Evolutionary conservation across 1,140 invertebrate genomes (phyloP).

Genomic region (Helicoverpa zea): DNA sequence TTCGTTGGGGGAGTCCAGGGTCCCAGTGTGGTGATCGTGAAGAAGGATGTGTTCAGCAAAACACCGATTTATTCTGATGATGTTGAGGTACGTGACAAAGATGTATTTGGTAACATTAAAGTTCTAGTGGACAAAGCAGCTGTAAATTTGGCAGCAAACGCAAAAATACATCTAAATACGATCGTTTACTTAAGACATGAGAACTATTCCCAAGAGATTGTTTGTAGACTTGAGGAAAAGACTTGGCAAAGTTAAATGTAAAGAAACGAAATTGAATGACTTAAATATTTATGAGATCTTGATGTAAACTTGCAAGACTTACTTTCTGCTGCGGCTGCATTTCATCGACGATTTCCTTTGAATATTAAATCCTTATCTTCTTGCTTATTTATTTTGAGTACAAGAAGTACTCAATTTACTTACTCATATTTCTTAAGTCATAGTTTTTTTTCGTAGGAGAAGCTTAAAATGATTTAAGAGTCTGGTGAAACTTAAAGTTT

Average conservation of each 20-base stretch:
- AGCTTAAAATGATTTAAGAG: too few relatives aligned
- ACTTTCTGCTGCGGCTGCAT: not conserved
- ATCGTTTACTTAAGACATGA: too few relatives aligned
- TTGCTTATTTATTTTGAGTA: not conserved
- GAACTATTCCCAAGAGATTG: too few relatives aligned
- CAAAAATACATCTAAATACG: not conserved
- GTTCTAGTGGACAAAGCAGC: not conserved
- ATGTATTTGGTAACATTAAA: too few relatives aligned
- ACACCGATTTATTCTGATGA: constrained; percentile 78
- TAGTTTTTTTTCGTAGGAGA: too few relatives aligned
- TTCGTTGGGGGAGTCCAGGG: constrained; percentile 96
- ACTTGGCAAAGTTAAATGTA: not conserved
- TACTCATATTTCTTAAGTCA: not conserved
- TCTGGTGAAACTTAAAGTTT: too few relatives aligned
- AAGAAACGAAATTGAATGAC: constrained; percentile 11
- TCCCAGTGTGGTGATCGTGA: constrained; percentile 89
- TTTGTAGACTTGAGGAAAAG: not conserved
- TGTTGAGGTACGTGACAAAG: constrained; percentile 77
- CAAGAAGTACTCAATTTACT: too few relatives aligned
- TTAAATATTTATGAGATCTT: constrained; percentile 26
- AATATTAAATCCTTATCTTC: not conserved
- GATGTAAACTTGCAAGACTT: not conserved
- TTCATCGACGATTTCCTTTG: not conserved
- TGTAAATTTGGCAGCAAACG: not conserved
- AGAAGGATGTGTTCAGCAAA: constrained; percentile 85